Conservation (phyloP, 2,888 invertebrate species). For the Acrobasis consociella region DNA sequence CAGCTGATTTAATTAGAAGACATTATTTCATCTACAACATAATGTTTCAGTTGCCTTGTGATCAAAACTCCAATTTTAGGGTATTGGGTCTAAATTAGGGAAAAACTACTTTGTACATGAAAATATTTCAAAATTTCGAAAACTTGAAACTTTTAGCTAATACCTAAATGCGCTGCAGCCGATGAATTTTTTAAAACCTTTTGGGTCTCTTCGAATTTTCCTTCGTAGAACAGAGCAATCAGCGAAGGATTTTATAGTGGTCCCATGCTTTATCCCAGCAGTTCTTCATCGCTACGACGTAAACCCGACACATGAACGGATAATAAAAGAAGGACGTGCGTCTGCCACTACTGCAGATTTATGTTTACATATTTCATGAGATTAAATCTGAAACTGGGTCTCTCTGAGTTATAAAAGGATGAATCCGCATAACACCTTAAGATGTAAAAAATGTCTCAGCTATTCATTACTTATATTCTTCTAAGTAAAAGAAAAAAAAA, state of each 20-base stretch:
- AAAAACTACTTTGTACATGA: not conserved
- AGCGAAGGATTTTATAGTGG: conserved; percentile 32
- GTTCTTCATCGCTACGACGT: conserved; percentile 37
- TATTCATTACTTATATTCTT: no score
- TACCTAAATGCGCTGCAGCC: not conserved
- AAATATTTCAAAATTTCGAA: not conserved
- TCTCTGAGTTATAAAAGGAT: no score
- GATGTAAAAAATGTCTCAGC: no score
- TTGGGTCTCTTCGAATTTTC: not conserved
- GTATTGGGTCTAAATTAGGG: not conserved
- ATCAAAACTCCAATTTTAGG: not conserved
- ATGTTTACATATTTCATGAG: conserved; percentile 43
- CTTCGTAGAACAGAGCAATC: conserved; percentile 29
- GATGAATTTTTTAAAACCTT: not conserved
- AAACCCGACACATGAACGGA: conserved; percentile 44
- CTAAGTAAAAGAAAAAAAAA: no score
- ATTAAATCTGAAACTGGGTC: not conserved
- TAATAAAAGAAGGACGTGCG: conserved; percentile 55
- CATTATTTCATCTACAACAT: no score
- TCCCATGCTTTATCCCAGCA: conserved; percentile 27
- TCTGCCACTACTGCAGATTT: conserved; percentile 44
- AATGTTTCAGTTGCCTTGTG: no score
- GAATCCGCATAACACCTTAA: no score
- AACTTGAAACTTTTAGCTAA: not conserved
- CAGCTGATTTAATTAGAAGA: no score